Base-by-base conservation (phyloP, 2,797 vertebrate species). In the Sphenopsis melanotis region DNA sequence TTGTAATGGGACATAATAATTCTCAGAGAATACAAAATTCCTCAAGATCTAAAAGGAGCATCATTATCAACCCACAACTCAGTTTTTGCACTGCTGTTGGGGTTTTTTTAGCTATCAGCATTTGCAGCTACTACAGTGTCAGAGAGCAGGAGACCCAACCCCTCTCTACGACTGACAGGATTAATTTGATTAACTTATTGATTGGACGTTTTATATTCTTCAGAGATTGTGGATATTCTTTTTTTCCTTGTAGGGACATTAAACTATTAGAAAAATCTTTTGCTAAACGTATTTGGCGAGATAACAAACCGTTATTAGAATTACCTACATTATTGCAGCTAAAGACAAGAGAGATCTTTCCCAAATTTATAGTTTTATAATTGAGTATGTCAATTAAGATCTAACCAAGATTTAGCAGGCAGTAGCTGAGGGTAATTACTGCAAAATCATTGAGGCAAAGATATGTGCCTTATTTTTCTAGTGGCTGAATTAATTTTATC, bases 381-480 rank as follows among this genome's bases (percentile, higher is more conserved):
- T 89, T 93, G 70, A 85, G 63, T 53, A 69, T 39, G 52, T 92
- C 92, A 96, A 84, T 95, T 97, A 94, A 96, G 60, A 92, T 95
- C 81, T 96, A 90, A 83, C 60, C 57, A 77, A 92, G 87, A 96
- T 93, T 80, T 93, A 86, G 60, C 65, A 93, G 61, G 68, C 59
- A 83, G 81, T 63, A 82, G 78, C 50, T 83, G 23, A 95, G 88
- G 36, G 74, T 75, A 91, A 92, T 95, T 92, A 94, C 65, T 55
- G 53, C 64, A 64, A 52, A 82, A 41, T 68, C 55, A 39, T 26
- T 56, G 42, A 95, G 61, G 68, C 86, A 80, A 30, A 94, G 44
- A 80, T 57, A 91, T 18, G 36, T 60, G 29, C 69, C 53, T 77
- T 75, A 75, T 78, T 93, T 86, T 93, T 89, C 87, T 41, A 93